These are phyloP conservation scores for Epirrhoe tristata DNA, from an alignment of 2,888 invertebrate species.

Conservation along the genomic window DNA sequence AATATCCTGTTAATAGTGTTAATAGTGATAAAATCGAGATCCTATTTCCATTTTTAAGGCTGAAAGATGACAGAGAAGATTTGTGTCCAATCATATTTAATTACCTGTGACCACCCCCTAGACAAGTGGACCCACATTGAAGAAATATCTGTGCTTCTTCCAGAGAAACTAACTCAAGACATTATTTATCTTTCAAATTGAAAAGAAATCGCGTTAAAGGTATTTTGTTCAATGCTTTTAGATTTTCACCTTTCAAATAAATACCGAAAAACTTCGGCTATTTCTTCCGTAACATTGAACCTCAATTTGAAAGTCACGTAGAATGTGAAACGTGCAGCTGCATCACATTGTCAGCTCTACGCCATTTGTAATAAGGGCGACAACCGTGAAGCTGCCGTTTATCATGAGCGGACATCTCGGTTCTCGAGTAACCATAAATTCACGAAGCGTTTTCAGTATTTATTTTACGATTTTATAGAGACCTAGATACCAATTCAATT, in stretches of 20 bases:
- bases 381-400: conserved; percentile 17
- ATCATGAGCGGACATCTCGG: conserved; percentile 31
- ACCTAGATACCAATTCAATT: conserved; percentile 3
- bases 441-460: conserved; percentile 9
- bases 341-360: conserved; percentile 21
- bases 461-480: conserved; percentile 6
- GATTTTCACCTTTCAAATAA: conserved; percentile 5
- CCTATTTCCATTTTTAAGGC: too few species aligned
- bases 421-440: conserved; percentile 24
- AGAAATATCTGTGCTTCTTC: too few species aligned
- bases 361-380: conserved; percentile 20
- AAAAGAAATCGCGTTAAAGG: not conserved
- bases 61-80: too few species aligned
- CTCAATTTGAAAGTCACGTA: conserved; percentile 19
- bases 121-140: too few species aligned
- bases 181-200: not conserved
- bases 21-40: too few species aligned
- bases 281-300: conserved; percentile 31
- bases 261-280: conserved; percentile 8
- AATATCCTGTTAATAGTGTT: too few species aligned
- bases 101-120: too few species aligned
- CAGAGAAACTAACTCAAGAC: too few species aligned
- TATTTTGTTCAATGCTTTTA: not conserved
- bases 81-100: too few species aligned
- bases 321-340: conserved; percentile 7